These are phyloP conservation scores for Musca domestica DNA, from an alignment of 1,140 invertebrate genomes.

Conservation along the genomic window DNA sequence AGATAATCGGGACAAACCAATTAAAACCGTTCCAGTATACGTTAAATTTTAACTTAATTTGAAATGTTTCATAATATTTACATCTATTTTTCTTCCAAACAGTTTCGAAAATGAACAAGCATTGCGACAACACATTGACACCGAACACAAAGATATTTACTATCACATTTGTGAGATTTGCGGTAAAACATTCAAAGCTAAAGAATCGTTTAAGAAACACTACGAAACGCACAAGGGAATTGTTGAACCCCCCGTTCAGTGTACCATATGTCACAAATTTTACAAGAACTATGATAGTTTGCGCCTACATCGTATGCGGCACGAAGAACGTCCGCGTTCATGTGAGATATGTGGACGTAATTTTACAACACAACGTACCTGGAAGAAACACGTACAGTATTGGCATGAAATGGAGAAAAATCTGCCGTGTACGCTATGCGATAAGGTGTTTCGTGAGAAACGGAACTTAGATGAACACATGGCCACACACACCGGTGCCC, in stretches of 20 bases:
- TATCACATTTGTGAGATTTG: constrained; percentile 48
- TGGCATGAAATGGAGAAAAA: constrained; percentile 43
- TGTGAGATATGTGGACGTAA: constrained; percentile 44
- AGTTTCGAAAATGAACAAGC: constrained; percentile 26
- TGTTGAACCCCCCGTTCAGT: constrained; percentile 40
- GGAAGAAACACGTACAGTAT: constrained; percentile 42
- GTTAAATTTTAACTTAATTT: background rate
- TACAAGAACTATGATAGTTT: constrained; percentile 46
- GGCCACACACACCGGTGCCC: constrained; percentile 52
- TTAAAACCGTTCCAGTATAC: no score
- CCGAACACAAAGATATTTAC: constrained; percentile 45
- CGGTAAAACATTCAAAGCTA: constrained; percentile 48
- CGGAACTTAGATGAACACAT: constrained; percentile 46
- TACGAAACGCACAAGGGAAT: constrained; percentile 45
- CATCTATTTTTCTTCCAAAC: no score
- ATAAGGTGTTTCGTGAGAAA: constrained; percentile 46
- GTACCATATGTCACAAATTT: constrained; percentile 42
- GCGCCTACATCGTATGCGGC: constrained; percentile 40
- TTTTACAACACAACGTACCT: constrained; percentile 30
- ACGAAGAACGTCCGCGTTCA: constrained; percentile 37
- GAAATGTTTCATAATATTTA: background rate
- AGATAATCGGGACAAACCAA: no score
- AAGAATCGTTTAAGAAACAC: constrained; percentile 46
- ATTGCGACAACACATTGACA: constrained; percentile 36
- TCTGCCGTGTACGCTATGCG: constrained; percentile 46